Percentiles rank a stretch among this genome's conserved stretches.
Evolutionary conservation across 2,888 invertebrate genomes (phyloP).

Genomic region (Drosophila recens): DNA sequence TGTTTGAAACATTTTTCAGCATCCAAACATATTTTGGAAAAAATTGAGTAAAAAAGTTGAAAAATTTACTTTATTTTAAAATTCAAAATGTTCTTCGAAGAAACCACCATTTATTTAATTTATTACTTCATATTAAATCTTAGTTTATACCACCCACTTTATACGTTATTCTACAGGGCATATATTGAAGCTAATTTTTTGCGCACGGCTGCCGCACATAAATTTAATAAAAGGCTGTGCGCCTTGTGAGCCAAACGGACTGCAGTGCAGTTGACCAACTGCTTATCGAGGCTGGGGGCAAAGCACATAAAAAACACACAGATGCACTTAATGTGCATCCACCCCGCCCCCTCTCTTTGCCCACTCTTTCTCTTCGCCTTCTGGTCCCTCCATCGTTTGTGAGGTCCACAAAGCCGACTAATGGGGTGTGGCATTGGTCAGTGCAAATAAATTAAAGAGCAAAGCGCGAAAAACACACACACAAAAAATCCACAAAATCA

Average conservation of each 20-base stretch:
- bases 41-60: too few relatives aligned
- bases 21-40: too few relatives aligned
- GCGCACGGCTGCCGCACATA: constrained; percentile 71
- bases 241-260: constrained; percentile 29
- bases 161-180: constrained; percentile 27
- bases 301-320: constrained; percentile 48
- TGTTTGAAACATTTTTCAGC: too few relatives aligned
- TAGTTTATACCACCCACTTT: background rate
- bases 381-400: too few relatives aligned
- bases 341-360: constrained; percentile 15
- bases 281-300: constrained; percentile 49
- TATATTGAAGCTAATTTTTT: constrained; percentile 46
- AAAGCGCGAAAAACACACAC: constrained; percentile 65
- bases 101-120: too few relatives aligned
- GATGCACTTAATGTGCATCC: constrained; percentile 65
- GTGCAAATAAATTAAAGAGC: constrained; percentile 78
- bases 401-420: constrained; percentile 37
- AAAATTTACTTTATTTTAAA: too few relatives aligned
- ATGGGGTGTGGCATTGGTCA: constrained; percentile 78
- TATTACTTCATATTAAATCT: background rate
- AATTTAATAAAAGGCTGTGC: constrained; percentile 73
- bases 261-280: constrained; percentile 41
- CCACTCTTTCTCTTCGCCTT: background rate
- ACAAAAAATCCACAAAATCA: constrained; percentile 40
- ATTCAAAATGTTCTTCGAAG: too few relatives aligned